Evolutionary conservation across 2,888 invertebrate species (phyloP).

Genomic region (Crossocerus cetratus): DNA sequence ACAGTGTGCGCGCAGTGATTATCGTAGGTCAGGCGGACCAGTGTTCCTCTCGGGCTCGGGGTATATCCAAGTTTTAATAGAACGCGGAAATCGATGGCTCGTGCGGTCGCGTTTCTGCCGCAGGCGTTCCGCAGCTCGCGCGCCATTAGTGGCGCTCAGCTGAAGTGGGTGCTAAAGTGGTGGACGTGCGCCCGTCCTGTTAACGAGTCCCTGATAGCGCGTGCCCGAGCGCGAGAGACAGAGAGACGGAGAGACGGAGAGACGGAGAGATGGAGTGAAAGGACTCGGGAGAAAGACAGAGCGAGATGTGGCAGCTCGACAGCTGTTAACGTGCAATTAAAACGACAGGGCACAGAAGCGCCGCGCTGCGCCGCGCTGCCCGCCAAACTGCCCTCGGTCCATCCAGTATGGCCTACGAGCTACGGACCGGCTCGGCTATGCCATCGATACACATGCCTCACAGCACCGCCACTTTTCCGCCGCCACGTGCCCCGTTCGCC

Average conservation of each 20-base stretch:
- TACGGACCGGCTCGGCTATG: too few relatives aligned
- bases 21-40: too few relatives aligned
- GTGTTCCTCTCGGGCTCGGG: too few relatives aligned
- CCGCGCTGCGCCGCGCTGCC: not conserved
- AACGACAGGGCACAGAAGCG: constrained; percentile 32
- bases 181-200: constrained; percentile 44
- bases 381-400: not conserved
- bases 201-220: constrained; percentile 53
- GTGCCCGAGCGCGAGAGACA: too few relatives aligned
- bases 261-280: too few relatives aligned
- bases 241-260: too few relatives aligned
- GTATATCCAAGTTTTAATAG: constrained; percentile 42
- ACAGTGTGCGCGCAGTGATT: too few relatives aligned
- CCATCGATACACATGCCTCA: too few relatives aligned
- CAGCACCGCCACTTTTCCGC: not conserved
- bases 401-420: too few relatives aligned
- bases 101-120: constrained; percentile 7
- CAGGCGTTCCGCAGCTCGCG: constrained; percentile 3
- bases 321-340: constrained; percentile 59
- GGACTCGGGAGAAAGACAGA: too few relatives aligned
- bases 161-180: constrained; percentile 44
- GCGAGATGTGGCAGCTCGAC: constrained; percentile 29
- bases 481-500: constrained; percentile 23
- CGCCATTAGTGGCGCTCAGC: constrained; percentile 37
- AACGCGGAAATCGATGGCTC: constrained; percentile 46